phyloP scores from a whole-genome alignment of 2,888 invertebrate genomes.

The Incurvaria masculella region DNA sequence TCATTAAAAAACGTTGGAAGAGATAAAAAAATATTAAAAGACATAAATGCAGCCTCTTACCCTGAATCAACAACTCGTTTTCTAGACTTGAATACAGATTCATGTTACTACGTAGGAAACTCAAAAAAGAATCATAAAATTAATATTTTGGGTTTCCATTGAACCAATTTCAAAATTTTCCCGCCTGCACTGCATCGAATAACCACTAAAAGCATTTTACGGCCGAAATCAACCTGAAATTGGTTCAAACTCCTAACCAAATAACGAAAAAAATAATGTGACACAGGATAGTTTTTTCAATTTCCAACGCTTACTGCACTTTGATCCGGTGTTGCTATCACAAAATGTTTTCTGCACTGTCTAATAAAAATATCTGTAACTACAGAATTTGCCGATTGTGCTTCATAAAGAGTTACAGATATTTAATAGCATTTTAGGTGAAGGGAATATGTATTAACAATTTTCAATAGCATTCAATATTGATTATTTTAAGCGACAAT shows the following conservation, averaged over 20 bases:
- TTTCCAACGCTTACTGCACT: background rate
- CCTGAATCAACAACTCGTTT: too few species aligned
- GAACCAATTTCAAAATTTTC: background rate
- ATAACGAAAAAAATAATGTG: too few species aligned
- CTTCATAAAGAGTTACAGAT: background rate
- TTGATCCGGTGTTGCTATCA: background rate
- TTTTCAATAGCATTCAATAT: too few species aligned
- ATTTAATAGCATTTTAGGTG: background rate
- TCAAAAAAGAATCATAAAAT: too few species aligned
- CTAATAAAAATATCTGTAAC: background rate
- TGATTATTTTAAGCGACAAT: too few species aligned
- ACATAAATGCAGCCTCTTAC: too few species aligned
- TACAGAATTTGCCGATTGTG: background rate
- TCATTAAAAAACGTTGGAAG: too few species aligned
- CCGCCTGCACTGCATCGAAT: background rate
- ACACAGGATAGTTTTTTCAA: background rate
- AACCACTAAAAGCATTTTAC: background rate
- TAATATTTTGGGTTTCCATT: background rate
- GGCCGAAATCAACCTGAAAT: background rate
- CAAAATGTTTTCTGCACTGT: background rate
- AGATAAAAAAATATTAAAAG: too few species aligned
- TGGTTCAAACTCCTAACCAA: too few species aligned
- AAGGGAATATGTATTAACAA: background rate
- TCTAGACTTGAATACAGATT: too few species aligned
- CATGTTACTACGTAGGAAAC: too few species aligned